Base-by-base conservation (phyloP, 2,888 invertebrate species). In the Metopia argyrocephala region DNA sequence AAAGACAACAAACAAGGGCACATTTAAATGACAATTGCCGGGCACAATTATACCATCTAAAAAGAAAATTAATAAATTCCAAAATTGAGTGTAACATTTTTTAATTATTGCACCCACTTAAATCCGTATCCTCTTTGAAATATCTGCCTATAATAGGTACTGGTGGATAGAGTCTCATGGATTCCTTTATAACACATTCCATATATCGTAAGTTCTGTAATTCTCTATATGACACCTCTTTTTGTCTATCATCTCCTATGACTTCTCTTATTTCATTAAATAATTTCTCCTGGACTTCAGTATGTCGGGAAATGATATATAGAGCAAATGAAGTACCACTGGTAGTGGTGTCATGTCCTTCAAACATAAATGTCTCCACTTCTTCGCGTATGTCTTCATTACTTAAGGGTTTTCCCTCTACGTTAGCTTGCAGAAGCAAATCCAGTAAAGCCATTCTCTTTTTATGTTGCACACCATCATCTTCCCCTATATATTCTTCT, bases 351-450 rank as follows among this genome's bases (percentile, higher is more conserved):
- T 90, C 90, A 68, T 90, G 90, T 1, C 90, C 90, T 65, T 93
- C 94, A 88, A 95, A 95, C 92, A 94, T 93, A 85, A 95, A 94
- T 0, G 95, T 95, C 84, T 94, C 93, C 0, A 94, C 94, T 91
- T 95, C 94, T 86, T 94, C 93, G 59, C 93, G 91, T 21, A 95
- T 92, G 73, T 93, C 92, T 18, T 92, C 89, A 76, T 93, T 92
- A 0, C 92, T 91, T 62, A 95, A 89, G 7, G 91, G 91, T 70
- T 91, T 85, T 0, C 93, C 93, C 59, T 93, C 91, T 15, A 82
- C 31, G 79, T 91, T 92, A 0, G 93, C 91, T 68, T 93, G 90
- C 20, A 95, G 86, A 5, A 95, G 88, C 5, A 94, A 89, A 90
- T 95, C 95, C 85, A 95, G 88, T 83, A 95, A 93, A 0, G 94